Conservation (phyloP, 2,888 invertebrate species). For the Drosophila barbarae region DNA sequence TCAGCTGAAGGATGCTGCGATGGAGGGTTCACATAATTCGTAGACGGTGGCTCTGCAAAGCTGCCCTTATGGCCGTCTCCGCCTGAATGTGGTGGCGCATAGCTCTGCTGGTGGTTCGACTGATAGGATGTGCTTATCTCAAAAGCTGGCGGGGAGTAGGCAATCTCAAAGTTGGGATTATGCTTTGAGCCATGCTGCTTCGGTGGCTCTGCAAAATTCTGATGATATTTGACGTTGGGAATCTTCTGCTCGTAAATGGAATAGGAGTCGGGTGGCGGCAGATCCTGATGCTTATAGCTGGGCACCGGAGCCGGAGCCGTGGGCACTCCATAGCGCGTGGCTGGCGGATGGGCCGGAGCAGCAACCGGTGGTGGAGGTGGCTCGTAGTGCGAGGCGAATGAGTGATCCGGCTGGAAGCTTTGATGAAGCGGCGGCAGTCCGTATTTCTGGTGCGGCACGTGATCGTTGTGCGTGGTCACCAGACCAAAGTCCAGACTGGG, state of each 20-base stretch:
- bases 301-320: conserved; percentile 36
- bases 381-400: conserved; percentile 43
- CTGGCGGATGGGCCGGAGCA: conserved; percentile 12
- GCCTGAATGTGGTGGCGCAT: conserved; percentile 29
- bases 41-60: conserved; percentile 54
- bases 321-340: conserved; percentile 57
- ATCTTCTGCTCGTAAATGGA: conserved; percentile 68
- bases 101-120: conserved; percentile 46
- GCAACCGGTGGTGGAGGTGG: conserved; percentile 28
- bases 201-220: conserved; percentile 75
- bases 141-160: conserved; percentile 73
- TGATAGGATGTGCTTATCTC: conserved; percentile 68
- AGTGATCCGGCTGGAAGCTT: conserved; percentile 50
- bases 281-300: conserved; percentile 35
- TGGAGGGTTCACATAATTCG: conserved; percentile 50
- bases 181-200: conserved; percentile 31
- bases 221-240: conserved; percentile 66
- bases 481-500: conserved; percentile 59
- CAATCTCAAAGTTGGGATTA: conserved; percentile 64
- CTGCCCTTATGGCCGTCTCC: conserved; percentile 38
- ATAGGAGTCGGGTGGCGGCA: conserved; percentile 54
- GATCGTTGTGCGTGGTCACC: conserved; percentile 39
- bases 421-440: conserved; percentile 56
- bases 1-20: conserved; percentile 25
- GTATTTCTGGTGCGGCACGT: conserved; percentile 64